phyloP scores from a whole-genome alignment of 2,113 vertebrate genomes.

The Pogona vitticeps region DNA sequence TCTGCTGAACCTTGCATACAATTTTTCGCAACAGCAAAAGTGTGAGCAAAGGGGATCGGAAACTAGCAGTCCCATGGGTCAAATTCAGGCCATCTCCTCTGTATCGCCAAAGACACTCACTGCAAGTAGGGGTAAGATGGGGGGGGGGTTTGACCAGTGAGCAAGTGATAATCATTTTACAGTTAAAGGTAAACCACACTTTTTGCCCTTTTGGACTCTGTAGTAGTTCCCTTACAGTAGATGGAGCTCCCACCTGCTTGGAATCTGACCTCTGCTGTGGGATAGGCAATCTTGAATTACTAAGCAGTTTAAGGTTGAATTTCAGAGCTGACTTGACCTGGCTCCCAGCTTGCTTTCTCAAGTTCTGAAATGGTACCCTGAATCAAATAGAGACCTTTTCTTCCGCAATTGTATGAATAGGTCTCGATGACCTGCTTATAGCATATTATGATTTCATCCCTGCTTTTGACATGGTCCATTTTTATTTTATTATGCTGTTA shows the following conservation, averaged over 20 bases:
- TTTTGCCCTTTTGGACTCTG: conserved; percentile 3
- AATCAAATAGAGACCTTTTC: neutral
- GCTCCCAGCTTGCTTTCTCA: conserved; percentile 11
- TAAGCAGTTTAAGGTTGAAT: fast-evolving
- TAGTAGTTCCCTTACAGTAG: neutral
- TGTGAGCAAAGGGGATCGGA: neutral
- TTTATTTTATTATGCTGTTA: no score
- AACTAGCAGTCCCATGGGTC: neutral
- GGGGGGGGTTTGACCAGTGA: neutral
- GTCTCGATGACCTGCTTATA: no score
- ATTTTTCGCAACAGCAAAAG: neutral
- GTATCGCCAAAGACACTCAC: neutral
- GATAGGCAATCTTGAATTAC: neutral
- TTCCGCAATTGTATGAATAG: no score
- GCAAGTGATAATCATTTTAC: neutral
- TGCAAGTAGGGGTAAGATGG: no score
- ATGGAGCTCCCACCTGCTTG: fast-evolving
- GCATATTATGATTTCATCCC: no score
- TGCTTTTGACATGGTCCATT: no score
- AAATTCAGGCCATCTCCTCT: neutral
- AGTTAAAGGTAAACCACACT: neutral
- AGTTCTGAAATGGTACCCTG: neutral
- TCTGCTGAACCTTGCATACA: neutral
- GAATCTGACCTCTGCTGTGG: conserved; percentile 27
- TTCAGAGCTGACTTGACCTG: conserved; percentile 37